A percentile compares a stretch with the other conserved stretches of the same genome.
Evolutionary conservation across 2,797 vertebrate genomes (phyloP).

Genomic region (Thamnophis elegans): DNA sequence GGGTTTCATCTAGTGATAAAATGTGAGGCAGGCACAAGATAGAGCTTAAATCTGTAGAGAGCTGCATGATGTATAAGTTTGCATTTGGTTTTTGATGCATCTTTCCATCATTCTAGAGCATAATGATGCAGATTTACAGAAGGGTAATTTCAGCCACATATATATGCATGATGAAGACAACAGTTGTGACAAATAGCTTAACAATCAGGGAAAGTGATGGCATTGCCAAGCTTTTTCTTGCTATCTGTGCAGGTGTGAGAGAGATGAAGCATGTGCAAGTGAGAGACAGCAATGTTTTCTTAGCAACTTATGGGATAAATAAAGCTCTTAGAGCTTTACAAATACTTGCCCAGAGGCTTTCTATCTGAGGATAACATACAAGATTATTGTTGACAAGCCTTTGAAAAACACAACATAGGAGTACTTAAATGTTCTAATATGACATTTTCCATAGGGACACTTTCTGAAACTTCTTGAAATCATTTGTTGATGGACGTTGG

Average conservation of each 20-base stretch:
- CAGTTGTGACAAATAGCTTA: slow-evolving; percentile 23
- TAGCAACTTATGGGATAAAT: not conserved
- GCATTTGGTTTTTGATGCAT: not conserved
- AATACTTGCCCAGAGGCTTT: slow-evolving; percentile 2
- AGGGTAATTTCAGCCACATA: slow-evolving; percentile 23
- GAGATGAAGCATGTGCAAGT: not conserved
- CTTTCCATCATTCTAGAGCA: slow-evolving; percentile 6
- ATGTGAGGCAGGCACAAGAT: not conserved
- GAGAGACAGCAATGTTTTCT: not conserved
- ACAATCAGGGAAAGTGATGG: not conserved
- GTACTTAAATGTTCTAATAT: not conserved
- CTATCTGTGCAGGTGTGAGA: not conserved
- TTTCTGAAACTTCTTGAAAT: not conserved
- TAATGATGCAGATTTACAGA: slow-evolving; percentile 28
- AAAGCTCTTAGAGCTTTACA: not conserved
- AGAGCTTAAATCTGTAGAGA: not conserved
- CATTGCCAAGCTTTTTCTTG: slow-evolving; percentile 10
- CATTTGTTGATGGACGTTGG: not conserved
- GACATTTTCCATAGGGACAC: not conserved
- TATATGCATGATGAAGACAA: slow-evolving; percentile 23
- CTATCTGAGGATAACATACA: not conserved
- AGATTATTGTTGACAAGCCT: not conserved
- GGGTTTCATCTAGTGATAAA: not conserved
- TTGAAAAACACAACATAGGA: not conserved
- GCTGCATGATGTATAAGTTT: slow-evolving; percentile 16